Evolutionary conservation across 2,888 invertebrate genomes (phyloP).

Genomic region (Dione vanillae): DNA sequence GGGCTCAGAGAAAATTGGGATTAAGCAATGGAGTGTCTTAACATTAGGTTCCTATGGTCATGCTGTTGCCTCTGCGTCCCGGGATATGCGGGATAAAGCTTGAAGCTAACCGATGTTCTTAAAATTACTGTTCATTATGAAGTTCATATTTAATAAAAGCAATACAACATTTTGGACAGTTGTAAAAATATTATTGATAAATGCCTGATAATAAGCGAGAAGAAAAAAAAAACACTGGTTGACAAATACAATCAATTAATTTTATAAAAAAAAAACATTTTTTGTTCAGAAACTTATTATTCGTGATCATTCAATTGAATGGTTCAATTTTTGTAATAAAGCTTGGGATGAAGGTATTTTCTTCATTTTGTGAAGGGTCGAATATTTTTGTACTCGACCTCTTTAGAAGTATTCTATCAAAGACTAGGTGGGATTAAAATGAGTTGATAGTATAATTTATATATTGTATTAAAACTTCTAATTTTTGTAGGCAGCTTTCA

Average conservation of each 20-base stretch:
- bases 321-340: constrained; percentile 34
- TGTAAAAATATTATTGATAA: neutral
- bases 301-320: constrained; percentile 27
- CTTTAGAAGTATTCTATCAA: constrained; percentile 24
- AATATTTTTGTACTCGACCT: constrained; percentile 25
- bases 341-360: constrained; percentile 29
- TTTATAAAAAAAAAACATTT: constrained; percentile 15
- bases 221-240: constrained; percentile 4
- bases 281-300: constrained; percentile 32
- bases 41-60: no score
- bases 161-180: neutral
- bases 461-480: neutral
- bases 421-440: constrained; percentile 15
- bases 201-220: neutral
- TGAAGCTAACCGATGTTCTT: no score
- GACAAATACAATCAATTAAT: neutral
- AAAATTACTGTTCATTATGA: no score
- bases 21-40: no score
- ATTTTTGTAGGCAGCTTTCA: neutral
- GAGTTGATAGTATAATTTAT: neutral
- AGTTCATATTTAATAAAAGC: neutral
- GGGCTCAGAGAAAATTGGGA: no score
- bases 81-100: no score
- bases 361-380: constrained; percentile 24
- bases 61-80: no score